A percentile compares a stretch with the other conserved stretches of the same genome.
These are phyloP conservation scores for Speoplatyrhinus poulsoni DNA, from an alignment of 2,113 vertebrate genomes.

Conservation along the genomic window DNA sequence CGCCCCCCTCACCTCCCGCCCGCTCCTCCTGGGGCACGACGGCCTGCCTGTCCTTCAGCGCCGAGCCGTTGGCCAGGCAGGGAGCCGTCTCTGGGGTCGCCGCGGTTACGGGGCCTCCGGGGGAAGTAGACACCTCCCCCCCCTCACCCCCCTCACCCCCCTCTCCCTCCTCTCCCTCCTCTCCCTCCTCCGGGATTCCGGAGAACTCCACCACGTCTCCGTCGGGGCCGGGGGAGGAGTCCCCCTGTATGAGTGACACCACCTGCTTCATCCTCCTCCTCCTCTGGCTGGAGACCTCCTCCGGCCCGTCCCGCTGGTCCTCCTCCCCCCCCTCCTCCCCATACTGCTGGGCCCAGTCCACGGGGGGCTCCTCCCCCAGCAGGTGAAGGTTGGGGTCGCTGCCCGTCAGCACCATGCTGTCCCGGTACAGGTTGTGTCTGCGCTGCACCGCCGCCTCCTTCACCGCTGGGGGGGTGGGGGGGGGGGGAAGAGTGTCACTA, in stretches of 20 bases:
- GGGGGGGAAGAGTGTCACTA: no score
- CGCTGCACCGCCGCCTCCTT: slow-evolving; percentile 93
- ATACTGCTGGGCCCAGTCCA: slow-evolving; percentile 82
- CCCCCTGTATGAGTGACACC: slow-evolving; percentile 88
- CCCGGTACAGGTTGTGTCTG: slow-evolving; percentile 93
- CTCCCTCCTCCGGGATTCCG: slow-evolving; percentile 63
- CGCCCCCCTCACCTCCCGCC: neutral
- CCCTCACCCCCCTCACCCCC: neutral
- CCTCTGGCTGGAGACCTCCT: slow-evolving; percentile 50
- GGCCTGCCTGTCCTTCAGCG: slow-evolving; percentile 11
- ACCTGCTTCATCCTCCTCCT: slow-evolving; percentile 86
- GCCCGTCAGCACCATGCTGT: slow-evolving; percentile 92
- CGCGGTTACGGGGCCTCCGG: rapidly evolving
- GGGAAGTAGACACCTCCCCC: neutral
- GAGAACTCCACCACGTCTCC: slow-evolving; percentile 63
- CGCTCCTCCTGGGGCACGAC: slow-evolving; percentile 1
- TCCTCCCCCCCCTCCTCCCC: slow-evolving; percentile 8
- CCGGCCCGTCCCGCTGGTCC: neutral
- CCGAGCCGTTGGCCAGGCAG: slow-evolving; percentile 64
- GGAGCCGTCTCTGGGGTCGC: neutral
- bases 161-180: slow-evolving; percentile 44
- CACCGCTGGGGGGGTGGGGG: slow-evolving; percentile 77
- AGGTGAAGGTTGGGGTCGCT: slow-evolving; percentile 93
- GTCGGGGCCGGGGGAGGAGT: slow-evolving; percentile 63
- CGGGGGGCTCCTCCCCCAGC: slow-evolving; percentile 80